Base-by-base conservation (phyloP, 1,140 invertebrate genomes). In the Oryctes rhinoceros region DNA sequence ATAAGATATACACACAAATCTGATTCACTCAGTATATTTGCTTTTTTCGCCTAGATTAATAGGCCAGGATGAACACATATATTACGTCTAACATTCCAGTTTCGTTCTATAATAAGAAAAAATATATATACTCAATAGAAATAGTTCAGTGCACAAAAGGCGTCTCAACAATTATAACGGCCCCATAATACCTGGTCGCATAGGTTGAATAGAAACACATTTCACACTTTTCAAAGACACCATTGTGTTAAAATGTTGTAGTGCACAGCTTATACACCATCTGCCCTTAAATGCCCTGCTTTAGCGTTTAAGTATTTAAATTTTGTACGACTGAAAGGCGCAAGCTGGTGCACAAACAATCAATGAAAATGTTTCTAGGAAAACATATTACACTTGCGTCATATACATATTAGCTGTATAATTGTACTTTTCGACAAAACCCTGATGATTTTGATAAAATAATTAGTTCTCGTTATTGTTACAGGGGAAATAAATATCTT, bases 141-240 rank as follows among this genome's bases (percentile, higher is more conserved):
- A 53, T 53, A 53, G 49, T 7, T 53, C 49, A 53, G 13, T 53
- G 49, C 49, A 53, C 49, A 53, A 53, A 53, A 18, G 49, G 13
- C 7, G 49, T 53, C n/a, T 53, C 49, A 53, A 53, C 49, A 53
- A 53, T 53, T 53, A 53, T 13, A 53, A 53, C n/a, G 49, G 49
- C n/a, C 49, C 49, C 49, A 53, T 53, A 53, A 53, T 53, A 53
- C 49, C 49, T 53, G 49, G 49, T 18, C 49, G 49, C 49, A 53
- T 53, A 15, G 9, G 4, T 18, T 53, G 49, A 53, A 53, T 53
- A 53, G 49, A 53, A 53, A 15, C 49, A 53, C 49, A 53, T 53
- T 53, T 53, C 49, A 53, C 49, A 53, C 49, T 53, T 53, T 53
- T 53, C 49, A 53, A 53, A 53, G 49, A 53, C 49, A 53, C 49